A percentile compares a stretch with the other conserved stretches of the same genome.
phyloP scores from a whole-genome alignment of 2,797 vertebrate species.

The Syndactyla subalaris region DNA sequence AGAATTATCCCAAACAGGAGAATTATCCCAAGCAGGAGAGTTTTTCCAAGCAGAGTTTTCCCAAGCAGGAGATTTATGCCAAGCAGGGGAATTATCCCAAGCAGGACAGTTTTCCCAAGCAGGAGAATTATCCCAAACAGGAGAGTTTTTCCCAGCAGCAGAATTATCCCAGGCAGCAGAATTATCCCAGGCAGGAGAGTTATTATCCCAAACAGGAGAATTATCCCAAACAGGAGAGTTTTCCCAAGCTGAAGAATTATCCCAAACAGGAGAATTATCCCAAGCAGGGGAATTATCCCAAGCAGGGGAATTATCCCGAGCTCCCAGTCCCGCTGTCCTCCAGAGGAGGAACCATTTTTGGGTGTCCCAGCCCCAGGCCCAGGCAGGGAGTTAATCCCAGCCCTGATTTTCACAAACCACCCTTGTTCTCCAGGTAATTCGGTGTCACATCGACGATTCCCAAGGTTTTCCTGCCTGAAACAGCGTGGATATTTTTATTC shows the following conservation, averaged over 20 bases:
- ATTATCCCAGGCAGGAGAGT: neutral
- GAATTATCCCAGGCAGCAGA: too few relatives aligned
- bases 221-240: neutral
- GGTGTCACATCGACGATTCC: fast-evolving
- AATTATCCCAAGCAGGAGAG: too few relatives aligned
- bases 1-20: too few relatives aligned
- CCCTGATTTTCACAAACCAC: neutral
- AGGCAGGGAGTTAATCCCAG: neutral
- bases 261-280: neutral
- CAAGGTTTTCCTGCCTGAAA: neutral
- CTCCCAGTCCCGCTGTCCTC: neutral
- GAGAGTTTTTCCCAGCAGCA: too few relatives aligned
- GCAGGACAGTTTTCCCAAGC: neutral
- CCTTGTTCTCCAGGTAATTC: neutral
- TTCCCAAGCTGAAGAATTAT: neutral
- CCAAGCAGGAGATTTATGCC: too few relatives aligned
- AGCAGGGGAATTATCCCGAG: neutral
- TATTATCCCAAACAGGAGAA: too few relatives aligned
- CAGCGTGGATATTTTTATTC: fast-evolving
- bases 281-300: too few relatives aligned
- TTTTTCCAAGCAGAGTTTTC: too few relatives aligned
- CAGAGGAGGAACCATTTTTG: neutral
- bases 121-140: too few relatives aligned
- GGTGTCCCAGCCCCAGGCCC: neutral
- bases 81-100: too few relatives aligned